phyloP scores from a whole-genome alignment of 92 coral and sea anemone species.

The Micromussa lordhowensis region DNA sequence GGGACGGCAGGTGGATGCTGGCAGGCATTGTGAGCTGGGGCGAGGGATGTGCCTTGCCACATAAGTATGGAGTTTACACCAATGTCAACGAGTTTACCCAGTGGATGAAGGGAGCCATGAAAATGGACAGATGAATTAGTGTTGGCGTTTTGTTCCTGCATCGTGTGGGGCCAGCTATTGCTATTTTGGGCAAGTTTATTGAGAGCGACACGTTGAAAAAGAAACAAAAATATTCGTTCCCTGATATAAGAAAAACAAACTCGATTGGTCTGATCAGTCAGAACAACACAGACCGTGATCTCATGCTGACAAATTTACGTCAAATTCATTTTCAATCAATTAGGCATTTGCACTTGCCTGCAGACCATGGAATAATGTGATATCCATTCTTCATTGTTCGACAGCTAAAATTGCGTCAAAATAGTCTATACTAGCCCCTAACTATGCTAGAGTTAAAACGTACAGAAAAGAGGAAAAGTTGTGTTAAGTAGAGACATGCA shows the following conservation, averaged over 20 bases:
- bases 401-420: background rate
- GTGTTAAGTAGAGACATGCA: slow-evolving; percentile 4
- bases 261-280: background rate
- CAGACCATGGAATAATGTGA: background rate
- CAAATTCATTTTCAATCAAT: background rate
- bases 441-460: background rate
- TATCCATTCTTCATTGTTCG: background rate
- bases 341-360: background rate
- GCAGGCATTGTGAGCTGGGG: slow-evolving; percentile 99
- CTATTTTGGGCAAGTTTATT: background rate
- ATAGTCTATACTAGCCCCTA: background rate
- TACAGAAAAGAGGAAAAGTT: background rate
- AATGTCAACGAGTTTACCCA: slow-evolving; percentile 80
- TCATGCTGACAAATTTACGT: background rate
- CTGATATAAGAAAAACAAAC: background rate
- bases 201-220: background rate
- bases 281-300: background rate
- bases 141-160: background rate
- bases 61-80: slow-evolving; percentile 97
- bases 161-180: background rate
- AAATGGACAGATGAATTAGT: slow-evolving; percentile 48
- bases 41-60: slow-evolving; percentile 87
- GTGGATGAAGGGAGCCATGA: slow-evolving; percentile 76
- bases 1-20: slow-evolving; percentile 78
- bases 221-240: background rate